Conservation (phyloP, 2,888 invertebrate genomes). For the Diaphora mendica region DNA sequence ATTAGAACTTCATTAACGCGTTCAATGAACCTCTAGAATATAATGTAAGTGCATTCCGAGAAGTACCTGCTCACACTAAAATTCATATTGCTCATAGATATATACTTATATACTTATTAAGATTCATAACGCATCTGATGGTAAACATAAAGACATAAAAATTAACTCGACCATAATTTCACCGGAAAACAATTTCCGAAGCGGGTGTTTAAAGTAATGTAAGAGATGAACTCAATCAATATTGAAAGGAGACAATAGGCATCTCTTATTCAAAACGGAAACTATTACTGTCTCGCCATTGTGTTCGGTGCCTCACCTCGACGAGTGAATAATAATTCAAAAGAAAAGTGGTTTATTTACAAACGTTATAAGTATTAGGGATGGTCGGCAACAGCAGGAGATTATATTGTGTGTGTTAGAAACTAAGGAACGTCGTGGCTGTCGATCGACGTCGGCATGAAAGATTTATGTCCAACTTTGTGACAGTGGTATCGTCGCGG, state of each 20-base stretch:
- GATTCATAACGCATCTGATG: constrained; percentile 39
- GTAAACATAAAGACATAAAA: constrained; percentile 52
- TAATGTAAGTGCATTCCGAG: constrained; percentile 26
- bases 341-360: constrained; percentile 83
- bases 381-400: constrained; percentile 69
- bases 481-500: constrained; percentile 74
- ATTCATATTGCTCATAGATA: constrained; percentile 36
- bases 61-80: constrained; percentile 49
- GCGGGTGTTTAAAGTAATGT: constrained; percentile 63
- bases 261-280: constrained; percentile 85
- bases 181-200: constrained; percentile 70
- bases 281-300: constrained; percentile 83
- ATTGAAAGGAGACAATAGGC: constrained; percentile 81
- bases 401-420: constrained; percentile 66
- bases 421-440: constrained; percentile 64
- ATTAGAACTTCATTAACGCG: constrained; percentile 73
- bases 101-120: constrained; percentile 41
- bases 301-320: constrained; percentile 81
- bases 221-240: constrained; percentile 81
- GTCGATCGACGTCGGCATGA: constrained; percentile 76
- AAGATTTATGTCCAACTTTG: constrained; percentile 81
- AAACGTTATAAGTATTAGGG: constrained; percentile 71
- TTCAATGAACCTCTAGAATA: constrained; percentile 66
- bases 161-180: constrained; percentile 55
- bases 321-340: constrained; percentile 82